A percentile compares a stretch with the other conserved stretches of the same genome.
phyloP scores from a whole-genome alignment of 2,113 vertebrate species.

The Tricholaema leucomelas region DNA sequence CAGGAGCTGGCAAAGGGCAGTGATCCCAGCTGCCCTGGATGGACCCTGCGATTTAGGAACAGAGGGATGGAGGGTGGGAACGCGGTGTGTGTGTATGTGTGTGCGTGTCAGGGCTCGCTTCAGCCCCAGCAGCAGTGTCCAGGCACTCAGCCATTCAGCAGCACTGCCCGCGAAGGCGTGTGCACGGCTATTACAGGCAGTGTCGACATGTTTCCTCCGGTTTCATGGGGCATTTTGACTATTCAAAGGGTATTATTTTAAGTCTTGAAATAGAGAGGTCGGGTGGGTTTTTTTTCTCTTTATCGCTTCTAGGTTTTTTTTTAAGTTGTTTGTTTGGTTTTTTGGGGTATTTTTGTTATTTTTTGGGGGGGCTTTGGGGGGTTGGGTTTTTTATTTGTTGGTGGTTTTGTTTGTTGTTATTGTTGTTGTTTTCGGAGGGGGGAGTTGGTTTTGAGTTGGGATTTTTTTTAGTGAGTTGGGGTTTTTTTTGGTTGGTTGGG shows the following conservation, averaged over 20 bases:
- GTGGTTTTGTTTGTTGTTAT: too few species aligned
- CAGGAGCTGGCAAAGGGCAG: background rate
- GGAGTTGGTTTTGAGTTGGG: too few species aligned
- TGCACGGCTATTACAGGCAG: background rate
- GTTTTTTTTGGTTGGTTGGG: too few species aligned
- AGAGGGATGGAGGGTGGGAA: background rate
- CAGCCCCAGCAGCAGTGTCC: background rate
- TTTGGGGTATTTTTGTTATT: too few species aligned
- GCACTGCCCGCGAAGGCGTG: background rate
- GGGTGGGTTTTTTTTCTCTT: too few species aligned
- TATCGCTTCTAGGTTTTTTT: accelerated
- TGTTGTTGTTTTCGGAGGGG: too few species aligned
- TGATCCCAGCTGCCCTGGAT: background rate
- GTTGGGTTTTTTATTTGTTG: too few species aligned
- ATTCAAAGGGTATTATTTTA: background rate
- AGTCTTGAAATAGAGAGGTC: background rate
- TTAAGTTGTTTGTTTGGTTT: too few species aligned
- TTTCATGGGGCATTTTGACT: constrained; percentile 7
- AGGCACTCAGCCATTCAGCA: background rate
- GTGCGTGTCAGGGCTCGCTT: background rate
- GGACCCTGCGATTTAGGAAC: background rate
- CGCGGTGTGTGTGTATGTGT: too few species aligned
- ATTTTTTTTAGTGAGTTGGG: too few species aligned
- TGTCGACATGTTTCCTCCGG: background rate
- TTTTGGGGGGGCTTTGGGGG: too few species aligned